phyloP scores from a whole-genome alignment of 2,113 vertebrate species.

The Leucoraja erinaceus region DNA sequence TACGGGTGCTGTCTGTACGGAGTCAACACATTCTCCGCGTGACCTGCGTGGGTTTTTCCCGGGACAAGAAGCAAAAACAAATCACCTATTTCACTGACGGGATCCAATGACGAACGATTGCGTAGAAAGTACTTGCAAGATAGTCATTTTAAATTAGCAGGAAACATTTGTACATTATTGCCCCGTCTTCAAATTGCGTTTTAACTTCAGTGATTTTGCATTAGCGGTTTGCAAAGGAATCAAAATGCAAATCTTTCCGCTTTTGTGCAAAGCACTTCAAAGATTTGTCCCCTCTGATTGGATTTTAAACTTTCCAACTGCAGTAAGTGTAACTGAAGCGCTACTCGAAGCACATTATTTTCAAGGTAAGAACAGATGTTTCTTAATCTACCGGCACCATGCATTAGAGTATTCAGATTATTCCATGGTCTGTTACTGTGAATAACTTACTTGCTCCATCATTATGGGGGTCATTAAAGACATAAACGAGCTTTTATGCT shows the following conservation, averaged over 20 bases:
- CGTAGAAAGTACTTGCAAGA: neutral
- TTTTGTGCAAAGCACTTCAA: conserved; percentile 23
- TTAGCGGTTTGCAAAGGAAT: neutral
- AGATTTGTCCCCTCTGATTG: neutral
- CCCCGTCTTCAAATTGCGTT: neutral
- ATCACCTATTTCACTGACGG: neutral
- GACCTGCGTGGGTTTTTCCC: no score
- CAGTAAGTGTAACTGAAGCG: conserved; percentile 39
- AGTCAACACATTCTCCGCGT: no score
- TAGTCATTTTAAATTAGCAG: neutral
- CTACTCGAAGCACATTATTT: conserved; percentile 44
- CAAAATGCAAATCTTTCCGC: neutral
- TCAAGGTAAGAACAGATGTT: conserved; percentile 66
- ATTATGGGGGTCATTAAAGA: conserved; percentile 81
- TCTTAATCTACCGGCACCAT: conserved; percentile 69
- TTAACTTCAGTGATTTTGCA: neutral
- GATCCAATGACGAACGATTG: neutral
- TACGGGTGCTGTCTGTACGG: no score
- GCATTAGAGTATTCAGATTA: conserved; percentile 67
- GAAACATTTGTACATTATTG: neutral
- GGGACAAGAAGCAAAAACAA: neutral
- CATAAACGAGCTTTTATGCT: conserved; percentile 70
- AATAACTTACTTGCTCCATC: conserved; percentile 68
- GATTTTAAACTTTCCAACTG: conserved; percentile 36
- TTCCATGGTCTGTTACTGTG: conserved; percentile 65